Evolutionary conservation across 1,140 invertebrate genomes (phyloP), one percentile per base, ranked within the genome.

Genomic region (Drosophila tropicalis): DNA sequence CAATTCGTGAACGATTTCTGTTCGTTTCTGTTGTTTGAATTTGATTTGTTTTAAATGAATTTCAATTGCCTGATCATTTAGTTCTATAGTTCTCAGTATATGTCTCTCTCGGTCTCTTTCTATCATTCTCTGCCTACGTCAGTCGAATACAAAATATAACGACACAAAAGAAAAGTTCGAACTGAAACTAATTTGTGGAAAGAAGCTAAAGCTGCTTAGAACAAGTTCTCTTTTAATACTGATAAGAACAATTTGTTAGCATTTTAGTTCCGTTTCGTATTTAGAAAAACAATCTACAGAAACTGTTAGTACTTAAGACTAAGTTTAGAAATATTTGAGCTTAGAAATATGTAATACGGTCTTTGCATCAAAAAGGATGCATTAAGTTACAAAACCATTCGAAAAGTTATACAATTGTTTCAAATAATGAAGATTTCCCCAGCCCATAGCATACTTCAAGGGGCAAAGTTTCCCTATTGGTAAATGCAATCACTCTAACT

Each of bases 21-120:
- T 44, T 22, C 29, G 13, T 57, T 70, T 64, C 64, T 40, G 40
- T 61, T 55, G 17, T 61, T 47, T 57, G 62, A 56, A 72, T 76
- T 68, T 76, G 70, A 76, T 76, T 76, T 76, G 70, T 72, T 76
- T 76, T 76, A 69, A 76, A 76, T 76, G 70, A 76, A 76, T 76
- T 76, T 76, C 74, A 76, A 76, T 76, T 76, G 74, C 2, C 17
- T 17, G 44, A 51, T 51, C 44, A 51, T 51, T 51, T 51, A 51
- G 44, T 51, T 47, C 15, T 47, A 17, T 19, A 19, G 15, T 9
- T 51, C 44, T 51, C 44, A 19, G 15, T 19, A 7, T 19, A 6
- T 47, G 2, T 19, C 6, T 47, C 15, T 47, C 15, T 17, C 9
- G 4, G 0, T 17, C 15, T 47, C 7, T 47, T 10, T 47, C 15